phyloP scores from a whole-genome alignment of 2,113 vertebrate genomes.

The Saimiri boliviensis region DNA sequence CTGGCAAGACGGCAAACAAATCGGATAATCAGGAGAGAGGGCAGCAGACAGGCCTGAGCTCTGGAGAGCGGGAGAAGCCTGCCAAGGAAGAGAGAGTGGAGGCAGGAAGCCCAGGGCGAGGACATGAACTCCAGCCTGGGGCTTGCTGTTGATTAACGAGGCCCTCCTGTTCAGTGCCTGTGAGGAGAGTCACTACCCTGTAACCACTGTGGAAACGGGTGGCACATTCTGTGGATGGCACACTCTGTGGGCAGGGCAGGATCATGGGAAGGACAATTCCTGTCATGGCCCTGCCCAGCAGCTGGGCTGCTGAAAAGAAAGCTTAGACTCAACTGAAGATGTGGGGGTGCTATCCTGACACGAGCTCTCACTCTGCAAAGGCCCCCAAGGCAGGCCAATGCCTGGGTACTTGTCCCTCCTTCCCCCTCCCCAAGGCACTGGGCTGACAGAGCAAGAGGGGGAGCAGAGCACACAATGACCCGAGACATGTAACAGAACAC shows the following conservation, averaged over 20 bases:
- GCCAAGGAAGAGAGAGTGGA: not conserved
- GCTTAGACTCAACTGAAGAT: not conserved
- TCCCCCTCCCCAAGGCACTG: not conserved
- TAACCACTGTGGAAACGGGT: not conserved
- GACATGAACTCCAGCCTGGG: not conserved
- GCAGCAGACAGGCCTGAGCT: not conserved
- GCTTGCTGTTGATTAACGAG: not conserved
- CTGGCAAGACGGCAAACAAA: not conserved
- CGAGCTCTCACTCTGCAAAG: accelerated
- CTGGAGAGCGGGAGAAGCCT: not conserved
- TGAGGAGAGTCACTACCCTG: not conserved
- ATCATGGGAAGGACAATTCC: not conserved
- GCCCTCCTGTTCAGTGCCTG: not conserved
- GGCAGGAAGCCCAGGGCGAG: not conserved
- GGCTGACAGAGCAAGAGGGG: not conserved
- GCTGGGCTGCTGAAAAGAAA: not conserved
- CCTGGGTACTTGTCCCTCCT: not conserved
- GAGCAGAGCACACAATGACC: not conserved
- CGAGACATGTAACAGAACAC: not conserved
- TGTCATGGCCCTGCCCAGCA: not conserved
- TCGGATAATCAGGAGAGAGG: not conserved
- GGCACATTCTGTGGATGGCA: not conserved
- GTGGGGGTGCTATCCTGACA: not conserved
- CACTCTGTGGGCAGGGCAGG: not conserved
- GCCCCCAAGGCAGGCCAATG: too few species aligned